phyloP scores from a whole-genome alignment of 1,140 invertebrate genomes.

The Scylla paramamosain region DNA sequence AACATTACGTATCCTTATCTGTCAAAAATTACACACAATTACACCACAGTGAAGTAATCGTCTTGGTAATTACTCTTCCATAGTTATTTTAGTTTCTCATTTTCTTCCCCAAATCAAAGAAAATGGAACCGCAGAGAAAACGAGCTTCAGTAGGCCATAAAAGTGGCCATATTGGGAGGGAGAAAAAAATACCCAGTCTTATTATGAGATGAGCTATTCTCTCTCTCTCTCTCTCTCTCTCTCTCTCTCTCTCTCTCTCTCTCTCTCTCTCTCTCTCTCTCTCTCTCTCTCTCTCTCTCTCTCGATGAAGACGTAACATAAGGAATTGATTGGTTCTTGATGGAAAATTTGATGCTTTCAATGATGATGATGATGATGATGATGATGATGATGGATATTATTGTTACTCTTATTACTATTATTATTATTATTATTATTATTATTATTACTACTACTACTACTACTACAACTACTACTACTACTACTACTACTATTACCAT shows the following conservation, averaged over 20 bases:
- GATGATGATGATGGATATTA: no score
- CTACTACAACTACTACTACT: not conserved
- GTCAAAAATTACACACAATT: not conserved
- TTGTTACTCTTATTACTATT: not conserved
- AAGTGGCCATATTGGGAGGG: not conserved
- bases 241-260: no score
- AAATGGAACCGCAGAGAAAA: conserved; percentile 22
- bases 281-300: conserved; percentile 5
- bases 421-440: not conserved
- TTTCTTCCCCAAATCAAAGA: not conserved
- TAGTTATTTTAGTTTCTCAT: not conserved
- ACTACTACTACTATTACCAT: not conserved
- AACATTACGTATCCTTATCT: no score
- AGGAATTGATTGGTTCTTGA: not conserved
- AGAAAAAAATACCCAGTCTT: not conserved
- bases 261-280: no score
- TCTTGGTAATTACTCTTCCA: not conserved
- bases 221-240: no score
- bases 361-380: no score
- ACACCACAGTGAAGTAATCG: not conserved
- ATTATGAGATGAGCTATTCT: not conserved
- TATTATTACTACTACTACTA: not conserved
- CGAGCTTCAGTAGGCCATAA: not conserved
- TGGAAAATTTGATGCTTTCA: not conserved
- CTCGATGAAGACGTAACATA: not conserved